Conservation (phyloP, 2,797 vertebrate species). For the Platyrinchus mystaceus region DNA sequence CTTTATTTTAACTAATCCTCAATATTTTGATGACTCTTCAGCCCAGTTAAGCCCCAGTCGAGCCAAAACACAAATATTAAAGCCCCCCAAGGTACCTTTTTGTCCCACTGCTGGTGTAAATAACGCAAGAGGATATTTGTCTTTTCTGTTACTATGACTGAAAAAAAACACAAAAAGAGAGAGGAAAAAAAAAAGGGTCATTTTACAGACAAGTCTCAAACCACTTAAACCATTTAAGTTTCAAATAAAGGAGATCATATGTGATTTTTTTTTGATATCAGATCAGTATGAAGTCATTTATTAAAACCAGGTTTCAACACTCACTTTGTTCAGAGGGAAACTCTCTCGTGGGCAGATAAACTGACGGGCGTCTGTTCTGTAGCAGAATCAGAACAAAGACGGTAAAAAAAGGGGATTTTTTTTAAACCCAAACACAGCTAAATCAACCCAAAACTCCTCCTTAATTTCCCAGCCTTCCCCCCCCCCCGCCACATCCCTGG, state of each 20-base stretch:
- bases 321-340: neutral
- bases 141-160: slow-evolving; percentile 97
- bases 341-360: neutral
- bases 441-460: neutral
- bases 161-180: neutral
- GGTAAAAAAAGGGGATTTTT: neutral
- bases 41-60: neutral
- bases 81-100: slow-evolving; percentile 74
- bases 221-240: neutral
- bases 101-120: slow-evolving; percentile 95
- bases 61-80: neutral
- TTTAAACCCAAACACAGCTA: neutral
- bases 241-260: neutral
- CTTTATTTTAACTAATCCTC: neutral
- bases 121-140: slow-evolving; percentile 94
- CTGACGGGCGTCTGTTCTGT: neutral
- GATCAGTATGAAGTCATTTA: neutral
- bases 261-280: neutral
- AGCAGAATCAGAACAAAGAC: neutral
- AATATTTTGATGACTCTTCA: neutral
- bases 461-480: neutral
- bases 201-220: neutral
- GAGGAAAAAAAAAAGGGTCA: neutral
- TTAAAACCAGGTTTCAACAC: neutral
- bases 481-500: neutral